These are phyloP conservation scores for Microctenopoma steveboyesi DNA, from an alignment of 2,797 vertebrate genomes.

Conservation along the genomic window DNA sequence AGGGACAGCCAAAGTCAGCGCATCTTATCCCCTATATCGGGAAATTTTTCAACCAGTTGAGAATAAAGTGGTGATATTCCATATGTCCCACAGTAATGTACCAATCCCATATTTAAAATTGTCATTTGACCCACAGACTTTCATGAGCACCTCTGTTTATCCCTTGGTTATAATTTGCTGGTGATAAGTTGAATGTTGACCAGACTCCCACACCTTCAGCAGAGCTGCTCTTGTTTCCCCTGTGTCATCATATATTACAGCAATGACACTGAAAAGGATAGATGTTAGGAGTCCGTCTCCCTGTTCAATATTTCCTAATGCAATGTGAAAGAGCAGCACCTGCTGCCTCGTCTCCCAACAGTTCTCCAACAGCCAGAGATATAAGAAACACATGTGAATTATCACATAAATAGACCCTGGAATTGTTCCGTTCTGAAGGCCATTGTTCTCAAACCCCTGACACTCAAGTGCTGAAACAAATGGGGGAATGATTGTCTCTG, in stretches of 20 bases:
- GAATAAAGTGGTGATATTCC: background rate
- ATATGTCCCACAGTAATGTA: background rate
- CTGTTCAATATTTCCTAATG: slow-evolving; percentile 32
- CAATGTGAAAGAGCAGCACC: slow-evolving; percentile 43
- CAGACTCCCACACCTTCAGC: slow-evolving; percentile 25
- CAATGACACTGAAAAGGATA: slow-evolving; percentile 31
- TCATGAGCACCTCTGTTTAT: background rate
- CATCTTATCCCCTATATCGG: background rate
- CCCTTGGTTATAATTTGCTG: slow-evolving; percentile 8
- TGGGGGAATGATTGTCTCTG: slow-evolving; percentile 51
- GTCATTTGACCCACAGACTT: background rate
- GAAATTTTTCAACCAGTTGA: background rate
- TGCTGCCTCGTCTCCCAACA: slow-evolving; percentile 42
- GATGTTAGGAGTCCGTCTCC: slow-evolving; percentile 12
- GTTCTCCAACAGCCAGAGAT: slow-evolving; percentile 22
- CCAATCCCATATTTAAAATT: background rate
- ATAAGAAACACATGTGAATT: slow-evolving; percentile 40
- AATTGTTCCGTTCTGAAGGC: slow-evolving; percentile 47
- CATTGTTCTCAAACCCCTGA: slow-evolving; percentile 17
- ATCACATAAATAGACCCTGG: slow-evolving; percentile 56
- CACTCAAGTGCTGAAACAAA: slow-evolving; percentile 50
- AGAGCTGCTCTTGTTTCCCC: slow-evolving; percentile 4
- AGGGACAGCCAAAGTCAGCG: background rate
- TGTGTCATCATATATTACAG: slow-evolving; percentile 31
- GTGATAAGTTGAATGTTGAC: background rate